These are phyloP conservation scores for Callorhinus ursinus DNA, from an alignment of 2,113 vertebrate species.

Conservation along the genomic window DNA sequence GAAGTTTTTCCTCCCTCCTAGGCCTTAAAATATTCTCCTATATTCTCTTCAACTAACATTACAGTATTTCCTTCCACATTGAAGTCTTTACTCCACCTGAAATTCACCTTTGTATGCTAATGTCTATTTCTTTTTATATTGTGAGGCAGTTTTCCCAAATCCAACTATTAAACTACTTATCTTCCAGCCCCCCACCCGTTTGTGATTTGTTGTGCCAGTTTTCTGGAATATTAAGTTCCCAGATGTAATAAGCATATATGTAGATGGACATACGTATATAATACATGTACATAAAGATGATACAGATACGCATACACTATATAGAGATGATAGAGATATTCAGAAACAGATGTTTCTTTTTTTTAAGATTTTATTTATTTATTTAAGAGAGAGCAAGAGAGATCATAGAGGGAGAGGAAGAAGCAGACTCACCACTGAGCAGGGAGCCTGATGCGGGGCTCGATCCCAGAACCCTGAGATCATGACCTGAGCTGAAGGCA, in stretches of 20 bases:
- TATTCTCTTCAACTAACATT: background rate
- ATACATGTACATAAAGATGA: background rate
- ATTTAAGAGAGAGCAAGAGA: background rate
- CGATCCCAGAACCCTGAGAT: too few relatives aligned
- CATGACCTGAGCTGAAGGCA: too few relatives aligned
- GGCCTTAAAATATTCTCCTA: background rate
- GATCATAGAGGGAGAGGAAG: background rate
- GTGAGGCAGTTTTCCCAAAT: background rate
- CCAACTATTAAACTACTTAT: background rate
- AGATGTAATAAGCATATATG: background rate
- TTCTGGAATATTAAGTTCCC: background rate
- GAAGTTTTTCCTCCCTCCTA: background rate
- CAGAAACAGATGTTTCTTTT: background rate
- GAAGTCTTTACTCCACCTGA: background rate
- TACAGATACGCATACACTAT: background rate
- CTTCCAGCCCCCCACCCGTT: background rate
- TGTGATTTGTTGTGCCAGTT: background rate
- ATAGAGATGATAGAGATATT: background rate
- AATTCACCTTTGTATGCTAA: background rate
- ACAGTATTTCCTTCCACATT: background rate
- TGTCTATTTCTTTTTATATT: background rate
- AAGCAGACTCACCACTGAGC: background rate
- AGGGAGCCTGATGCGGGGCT: background rate
- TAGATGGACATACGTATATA: background rate
- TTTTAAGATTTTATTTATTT: background rate